phyloP scores from a whole-genome alignment of 2,888 invertebrate species.

The Euproctis similis region DNA sequence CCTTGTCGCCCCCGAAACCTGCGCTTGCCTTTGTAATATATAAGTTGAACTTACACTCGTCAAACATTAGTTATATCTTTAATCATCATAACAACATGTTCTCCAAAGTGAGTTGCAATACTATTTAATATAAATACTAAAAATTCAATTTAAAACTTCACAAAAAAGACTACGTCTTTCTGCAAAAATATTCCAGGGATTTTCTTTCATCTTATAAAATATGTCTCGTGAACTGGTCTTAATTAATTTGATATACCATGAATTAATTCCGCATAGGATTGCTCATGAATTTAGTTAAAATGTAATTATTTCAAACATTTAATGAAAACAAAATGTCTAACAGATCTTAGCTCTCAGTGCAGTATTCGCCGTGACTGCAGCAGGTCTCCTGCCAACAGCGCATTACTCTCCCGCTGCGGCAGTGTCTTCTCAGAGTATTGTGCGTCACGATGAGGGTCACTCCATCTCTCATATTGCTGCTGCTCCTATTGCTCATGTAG shows the following conservation, averaged over 20 bases:
- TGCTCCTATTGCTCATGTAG: conserved; percentile 12
- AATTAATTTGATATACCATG: too few relatives aligned
- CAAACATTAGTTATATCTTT: too few relatives aligned
- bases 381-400: conserved; percentile 49
- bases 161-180: too few relatives aligned
- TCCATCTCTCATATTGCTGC: conserved; percentile 7
- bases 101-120: conserved; percentile 61
- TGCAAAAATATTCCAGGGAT: too few relatives aligned
- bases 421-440: conserved; percentile 52
- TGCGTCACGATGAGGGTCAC: conserved; percentile 46
- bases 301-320: too few relatives aligned
- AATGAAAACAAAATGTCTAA: too few relatives aligned
- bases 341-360: conserved; percentile 54
- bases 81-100: conserved; percentile 48
- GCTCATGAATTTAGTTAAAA: too few relatives aligned
- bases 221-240: too few relatives aligned
- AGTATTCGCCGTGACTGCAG: conserved; percentile 53
- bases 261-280: too few relatives aligned
- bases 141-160: too few relatives aligned
- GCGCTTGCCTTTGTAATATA: conserved; percentile 45
- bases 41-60: conserved; percentile 39
- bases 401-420: conserved; percentile 58
- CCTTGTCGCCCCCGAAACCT: conserved; percentile 53
- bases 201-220: too few relatives aligned
- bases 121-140: too few relatives aligned